phyloP scores from a whole-genome alignment of 2,113 vertebrate genomes.

The Poicephalus gulielmi region DNA sequence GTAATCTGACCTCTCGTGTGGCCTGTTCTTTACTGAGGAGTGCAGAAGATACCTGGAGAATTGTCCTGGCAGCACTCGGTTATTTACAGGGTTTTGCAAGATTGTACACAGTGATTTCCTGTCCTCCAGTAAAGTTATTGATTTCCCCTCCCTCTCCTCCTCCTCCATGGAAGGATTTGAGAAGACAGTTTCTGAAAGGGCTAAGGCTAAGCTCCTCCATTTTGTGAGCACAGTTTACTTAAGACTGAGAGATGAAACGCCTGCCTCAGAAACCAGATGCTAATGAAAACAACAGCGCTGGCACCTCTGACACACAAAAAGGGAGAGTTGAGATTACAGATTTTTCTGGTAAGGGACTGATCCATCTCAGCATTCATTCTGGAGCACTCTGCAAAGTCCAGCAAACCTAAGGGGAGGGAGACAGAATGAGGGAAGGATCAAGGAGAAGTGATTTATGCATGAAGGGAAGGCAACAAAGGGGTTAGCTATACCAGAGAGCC shows the following conservation, averaged over 20 bases:
- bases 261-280: background rate
- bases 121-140: background rate
- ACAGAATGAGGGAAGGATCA: background rate
- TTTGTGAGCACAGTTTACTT: background rate
- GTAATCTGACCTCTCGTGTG: constrained; percentile 44
- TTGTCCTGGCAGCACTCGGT: background rate
- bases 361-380: background rate
- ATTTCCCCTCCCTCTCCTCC: background rate
- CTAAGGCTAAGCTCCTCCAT: background rate
- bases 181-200: background rate
- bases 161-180: background rate
- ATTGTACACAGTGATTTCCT: constrained; percentile 36
- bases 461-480: background rate
- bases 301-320: background rate
- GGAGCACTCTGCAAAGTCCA: background rate
- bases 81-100: constrained; percentile 48
- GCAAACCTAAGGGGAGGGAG: background rate
- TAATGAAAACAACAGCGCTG: background rate
- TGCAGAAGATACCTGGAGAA: constrained; percentile 4
- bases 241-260: background rate
- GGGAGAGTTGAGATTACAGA: background rate
- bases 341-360: background rate
- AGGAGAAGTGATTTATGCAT: background rate
- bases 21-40: background rate
- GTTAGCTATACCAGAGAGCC: background rate